Percentiles rank a stretch among this genome's conserved stretches.
These are phyloP conservation scores for Sphenodon punctatus DNA, from an alignment of 2,797 vertebrate species.

Conservation along the genomic window DNA sequence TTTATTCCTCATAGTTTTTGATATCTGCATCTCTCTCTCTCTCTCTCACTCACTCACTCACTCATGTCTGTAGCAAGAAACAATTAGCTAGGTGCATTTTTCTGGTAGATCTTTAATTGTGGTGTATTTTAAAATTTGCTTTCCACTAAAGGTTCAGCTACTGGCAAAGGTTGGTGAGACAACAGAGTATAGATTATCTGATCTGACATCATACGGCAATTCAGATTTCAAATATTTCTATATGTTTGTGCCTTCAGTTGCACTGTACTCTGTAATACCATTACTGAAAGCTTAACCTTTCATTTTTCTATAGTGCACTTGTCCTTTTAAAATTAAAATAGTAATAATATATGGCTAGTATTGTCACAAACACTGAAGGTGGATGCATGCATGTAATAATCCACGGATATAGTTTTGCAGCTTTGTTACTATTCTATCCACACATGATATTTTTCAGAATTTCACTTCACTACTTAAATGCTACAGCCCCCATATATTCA, in stretches of 20 bases:
- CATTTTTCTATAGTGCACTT: neutral
- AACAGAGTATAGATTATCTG: neutral
- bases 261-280: neutral
- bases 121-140: neutral
- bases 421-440: conserved; percentile 39
- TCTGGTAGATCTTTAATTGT: neutral
- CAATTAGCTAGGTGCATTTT: neutral
- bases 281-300: neutral
- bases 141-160: neutral
- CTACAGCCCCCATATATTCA: neutral
- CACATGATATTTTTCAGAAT: neutral
- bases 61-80: neutral
- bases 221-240: neutral
- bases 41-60: no score
- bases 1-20: neutral
- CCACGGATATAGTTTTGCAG: conserved; percentile 33
- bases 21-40: no score
- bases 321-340: conserved; percentile 14
- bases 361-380: neutral
- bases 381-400: conserved; percentile 48
- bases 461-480: neutral
- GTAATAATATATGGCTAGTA: conserved; percentile 27
- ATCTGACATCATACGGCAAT: neutral
- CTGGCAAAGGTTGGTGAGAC: neutral
- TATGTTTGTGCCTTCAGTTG: neutral